Base-by-base conservation (phyloP, 2,113 vertebrate genomes). In the Gadus macrocephalus region DNA sequence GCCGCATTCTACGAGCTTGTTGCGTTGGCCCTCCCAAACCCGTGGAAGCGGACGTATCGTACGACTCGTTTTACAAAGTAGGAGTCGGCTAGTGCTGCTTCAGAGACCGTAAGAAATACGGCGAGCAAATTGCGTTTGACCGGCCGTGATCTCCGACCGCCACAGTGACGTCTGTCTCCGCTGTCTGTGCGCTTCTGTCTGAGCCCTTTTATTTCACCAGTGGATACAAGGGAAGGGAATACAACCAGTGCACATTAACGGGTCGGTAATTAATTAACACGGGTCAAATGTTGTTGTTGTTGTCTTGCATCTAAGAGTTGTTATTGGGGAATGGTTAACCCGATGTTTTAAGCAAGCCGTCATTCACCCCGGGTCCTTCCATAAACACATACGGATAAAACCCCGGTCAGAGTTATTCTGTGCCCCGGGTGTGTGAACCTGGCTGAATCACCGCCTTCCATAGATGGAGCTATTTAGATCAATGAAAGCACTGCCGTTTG, bases 401-500 rank as follows among this genome's bases (percentile, higher is more conserved):
- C 25, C 25, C 25, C 25, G 25, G 25, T 25, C 1, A 59, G 63
- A 78, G 71, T 56, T 42, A 35, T 67, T 75, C 62, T 71, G 58
- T 66, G 78, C 58, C 61, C 71, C 68, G 74, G 77, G 66, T 71
- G 75, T 80, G 78, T 28, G 42, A 53, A 66, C n/a, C 15, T 3
- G 8, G 15, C 38, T 64, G 72, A 35, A 66, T 75, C 67, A 67
- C 53, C 61, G 69, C 64, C 56, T 68, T 73, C 63, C 71, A 67
- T 75, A 73, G 67, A 73, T 83, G 68, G 42, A 82, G 77, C 75
- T 73, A 78, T 82, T 81, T 81, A 80, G 74, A 64, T 70, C 74
- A 78, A 88, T 83, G 76, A 73, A 79, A 84, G 72, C 62, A 74
- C 68, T 75, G 73, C 42, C 68, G 85, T 87, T 82, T 71, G 6